A percentile compares a stretch with the other conserved stretches of the same genome.
phyloP scores from a whole-genome alignment of 2,797 vertebrate genomes.

The Sebastes itinus region DNA sequence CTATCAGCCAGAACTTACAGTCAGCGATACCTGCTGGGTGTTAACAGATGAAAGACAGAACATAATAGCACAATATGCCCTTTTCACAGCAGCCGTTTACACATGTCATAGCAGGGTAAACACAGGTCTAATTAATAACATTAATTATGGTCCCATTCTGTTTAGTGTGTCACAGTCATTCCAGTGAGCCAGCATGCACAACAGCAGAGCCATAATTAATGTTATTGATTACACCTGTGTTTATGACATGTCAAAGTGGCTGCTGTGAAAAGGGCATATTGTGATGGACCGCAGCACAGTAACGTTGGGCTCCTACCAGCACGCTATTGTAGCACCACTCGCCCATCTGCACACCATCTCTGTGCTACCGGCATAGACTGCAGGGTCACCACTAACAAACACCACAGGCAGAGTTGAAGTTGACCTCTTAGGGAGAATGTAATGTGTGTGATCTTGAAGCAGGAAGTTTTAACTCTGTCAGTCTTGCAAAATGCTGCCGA shows the following conservation, averaged over 20 bases:
- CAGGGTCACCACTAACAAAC: not conserved
- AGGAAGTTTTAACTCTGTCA: too few species aligned
- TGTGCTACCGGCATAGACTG: not conserved
- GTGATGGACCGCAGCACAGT: not conserved
- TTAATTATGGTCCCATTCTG: too few species aligned
- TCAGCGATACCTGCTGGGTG: not conserved
- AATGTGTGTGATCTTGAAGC: too few species aligned
- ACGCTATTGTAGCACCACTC: not conserved
- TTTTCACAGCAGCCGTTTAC: too few species aligned
- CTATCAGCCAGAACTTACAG: not conserved
- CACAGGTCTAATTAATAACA: too few species aligned
- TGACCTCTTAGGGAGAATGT: too few species aligned
- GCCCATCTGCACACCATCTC: not conserved
- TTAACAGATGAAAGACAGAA: not conserved
- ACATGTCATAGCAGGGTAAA: too few species aligned
- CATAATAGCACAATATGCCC: not conserved
- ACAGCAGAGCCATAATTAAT: too few species aligned
- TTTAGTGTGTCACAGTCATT: rapidly evolving
- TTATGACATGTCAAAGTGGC: too few species aligned
- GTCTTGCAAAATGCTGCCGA: too few species aligned
- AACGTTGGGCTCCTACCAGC: not conserved
- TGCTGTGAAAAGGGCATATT: not conserved
- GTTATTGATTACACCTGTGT: too few species aligned
- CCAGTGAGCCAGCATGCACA: too few species aligned
- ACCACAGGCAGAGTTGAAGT: not conserved